phyloP scores from a whole-genome alignment of 2,113 vertebrate species.

The Phalacrocorax brasilianus region DNA sequence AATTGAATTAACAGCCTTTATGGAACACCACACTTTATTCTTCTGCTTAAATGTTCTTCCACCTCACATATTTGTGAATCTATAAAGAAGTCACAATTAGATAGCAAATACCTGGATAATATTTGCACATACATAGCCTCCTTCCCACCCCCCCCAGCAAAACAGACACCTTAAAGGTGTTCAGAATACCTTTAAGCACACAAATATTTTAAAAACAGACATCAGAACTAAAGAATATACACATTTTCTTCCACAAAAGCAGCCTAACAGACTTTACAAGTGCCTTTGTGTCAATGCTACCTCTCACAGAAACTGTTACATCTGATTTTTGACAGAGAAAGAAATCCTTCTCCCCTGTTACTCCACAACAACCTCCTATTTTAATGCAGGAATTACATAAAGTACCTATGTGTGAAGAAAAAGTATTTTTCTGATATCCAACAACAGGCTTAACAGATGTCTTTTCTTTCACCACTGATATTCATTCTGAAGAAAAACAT shows the following conservation, averaged over 20 bases:
- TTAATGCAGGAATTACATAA: conserved; percentile 29
- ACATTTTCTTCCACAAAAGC: conserved; percentile 29
- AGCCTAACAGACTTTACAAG: conserved; percentile 34
- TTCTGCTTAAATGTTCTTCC: neutral
- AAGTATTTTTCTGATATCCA: conserved; percentile 22
- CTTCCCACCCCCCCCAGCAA: neutral
- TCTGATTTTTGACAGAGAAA: neutral
- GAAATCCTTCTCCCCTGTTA: neutral
- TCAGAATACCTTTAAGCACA: neutral
- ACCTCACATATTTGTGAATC: conserved; percentile 6
- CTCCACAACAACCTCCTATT: neutral
- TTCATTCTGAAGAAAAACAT: neutral
- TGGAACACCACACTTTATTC: conserved; percentile 2
- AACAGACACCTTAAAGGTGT: neutral
- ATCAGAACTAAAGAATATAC: neutral
- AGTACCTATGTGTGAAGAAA: conserved; percentile 44
- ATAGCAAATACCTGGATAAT: conserved; percentile 5
- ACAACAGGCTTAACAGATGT: conserved; percentile 24
- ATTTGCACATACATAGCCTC: neutral
- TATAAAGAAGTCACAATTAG: conserved; percentile 6
- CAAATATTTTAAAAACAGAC: neutral
- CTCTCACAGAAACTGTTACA: neutral
- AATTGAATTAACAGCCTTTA: conserved; percentile 47
- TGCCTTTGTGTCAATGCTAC: conserved; percentile 41
- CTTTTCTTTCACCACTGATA: conserved; percentile 12